Conservation (phyloP, 2,797 vertebrate species). For the Parotocinclus haroldoi region DNA sequence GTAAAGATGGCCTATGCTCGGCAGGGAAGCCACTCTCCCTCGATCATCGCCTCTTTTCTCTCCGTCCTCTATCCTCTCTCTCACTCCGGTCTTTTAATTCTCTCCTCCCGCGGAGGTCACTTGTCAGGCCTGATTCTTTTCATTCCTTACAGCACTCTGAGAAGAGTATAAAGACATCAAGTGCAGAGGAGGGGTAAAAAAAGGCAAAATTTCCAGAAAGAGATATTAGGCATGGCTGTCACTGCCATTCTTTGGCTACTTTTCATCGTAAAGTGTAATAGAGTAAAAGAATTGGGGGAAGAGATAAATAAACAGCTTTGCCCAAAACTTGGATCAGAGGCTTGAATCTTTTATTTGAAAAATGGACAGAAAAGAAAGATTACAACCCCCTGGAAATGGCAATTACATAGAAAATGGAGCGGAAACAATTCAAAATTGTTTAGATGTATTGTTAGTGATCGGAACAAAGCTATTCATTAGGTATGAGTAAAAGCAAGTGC, state of each 20-base stretch:
- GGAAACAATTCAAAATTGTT: slow-evolving; percentile 62
- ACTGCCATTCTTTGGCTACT: slow-evolving; percentile 78
- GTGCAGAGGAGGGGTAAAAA: slow-evolving; percentile 70
- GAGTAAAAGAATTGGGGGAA: slow-evolving; percentile 48
- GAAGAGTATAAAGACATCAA: slow-evolving; percentile 98
- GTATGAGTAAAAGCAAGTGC: too few relatives aligned
- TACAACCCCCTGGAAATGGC: slow-evolving; percentile 62
- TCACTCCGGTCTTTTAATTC: slow-evolving; percentile 64
- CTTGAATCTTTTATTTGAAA: slow-evolving; percentile 69
- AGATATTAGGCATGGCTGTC: slow-evolving; percentile 99
- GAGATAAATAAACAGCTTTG: slow-evolving; percentile 79
- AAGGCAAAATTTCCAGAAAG: slow-evolving; percentile 88
- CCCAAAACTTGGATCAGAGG: slow-evolving; percentile 72
- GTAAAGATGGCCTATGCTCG: slow-evolving; percentile 81
- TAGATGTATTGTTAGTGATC: slow-evolving; percentile 59
- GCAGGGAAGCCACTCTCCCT: slow-evolving; percentile 82
- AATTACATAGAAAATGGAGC: slow-evolving; percentile 62
- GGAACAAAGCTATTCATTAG: slow-evolving; percentile 64
- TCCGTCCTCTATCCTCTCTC: slow-evolving; percentile 66
- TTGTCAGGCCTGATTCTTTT: slow-evolving; percentile 75
- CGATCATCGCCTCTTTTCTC: slow-evolving; percentile 72
- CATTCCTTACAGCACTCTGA: slow-evolving; percentile 80
- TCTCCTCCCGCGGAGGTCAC: slow-evolving; percentile 90
- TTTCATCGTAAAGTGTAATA: slow-evolving; percentile 66
- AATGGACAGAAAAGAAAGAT: slow-evolving; percentile 55